Conservation (phyloP, 2,888 invertebrate species). For the Idaea aversata region DNA sequence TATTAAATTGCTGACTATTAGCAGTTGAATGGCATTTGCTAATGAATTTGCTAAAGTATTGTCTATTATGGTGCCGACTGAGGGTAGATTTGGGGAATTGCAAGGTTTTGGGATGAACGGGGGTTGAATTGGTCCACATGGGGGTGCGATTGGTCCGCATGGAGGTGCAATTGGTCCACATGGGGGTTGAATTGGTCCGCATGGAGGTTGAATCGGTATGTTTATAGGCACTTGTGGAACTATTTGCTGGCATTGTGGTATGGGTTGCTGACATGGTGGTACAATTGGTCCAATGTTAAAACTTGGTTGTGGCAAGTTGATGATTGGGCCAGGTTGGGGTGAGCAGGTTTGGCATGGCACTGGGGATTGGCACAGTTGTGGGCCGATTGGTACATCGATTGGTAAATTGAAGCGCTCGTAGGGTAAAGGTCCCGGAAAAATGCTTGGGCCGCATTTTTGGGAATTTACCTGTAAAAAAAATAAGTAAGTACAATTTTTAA, state of each 20-base stretch:
- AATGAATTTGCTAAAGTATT: slow-evolving; percentile 54
- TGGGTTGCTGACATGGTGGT: slow-evolving; percentile 3
- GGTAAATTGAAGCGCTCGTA: slow-evolving; percentile 5
- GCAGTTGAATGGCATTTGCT: slow-evolving; percentile 56
- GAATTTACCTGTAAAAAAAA: slow-evolving; percentile 24
- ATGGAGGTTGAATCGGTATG: slow-evolving; percentile 14
- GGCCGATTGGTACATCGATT: slow-evolving; percentile 13
- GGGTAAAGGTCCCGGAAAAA: slow-evolving; percentile 9
- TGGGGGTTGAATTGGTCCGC: neutral
- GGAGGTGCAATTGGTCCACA: slow-evolving; percentile 24
- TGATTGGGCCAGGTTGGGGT: slow-evolving; percentile 2
- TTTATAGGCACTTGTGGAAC: slow-evolving; percentile 25
- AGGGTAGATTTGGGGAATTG: neutral
- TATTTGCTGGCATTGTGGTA: slow-evolving; percentile 10
- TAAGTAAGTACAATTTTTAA: neutral
- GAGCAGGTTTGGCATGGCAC: slow-evolving; percentile 12
- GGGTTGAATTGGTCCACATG: neutral
- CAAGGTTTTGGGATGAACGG: slow-evolving; percentile 22
- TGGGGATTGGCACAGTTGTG: slow-evolving; percentile 5
- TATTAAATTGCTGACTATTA: slow-evolving; percentile 56
- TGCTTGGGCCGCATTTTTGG: slow-evolving; percentile 19
- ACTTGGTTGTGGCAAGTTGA: neutral
- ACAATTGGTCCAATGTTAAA: slow-evolving; percentile 1
- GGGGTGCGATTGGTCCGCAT: slow-evolving; percentile 10
- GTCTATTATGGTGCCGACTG: slow-evolving; percentile 43